A percentile compares a stretch with the other conserved stretches of the same genome.
Evolutionary conservation across 2,888 invertebrate species (phyloP).

Genomic region (Prosapia bicincta): DNA sequence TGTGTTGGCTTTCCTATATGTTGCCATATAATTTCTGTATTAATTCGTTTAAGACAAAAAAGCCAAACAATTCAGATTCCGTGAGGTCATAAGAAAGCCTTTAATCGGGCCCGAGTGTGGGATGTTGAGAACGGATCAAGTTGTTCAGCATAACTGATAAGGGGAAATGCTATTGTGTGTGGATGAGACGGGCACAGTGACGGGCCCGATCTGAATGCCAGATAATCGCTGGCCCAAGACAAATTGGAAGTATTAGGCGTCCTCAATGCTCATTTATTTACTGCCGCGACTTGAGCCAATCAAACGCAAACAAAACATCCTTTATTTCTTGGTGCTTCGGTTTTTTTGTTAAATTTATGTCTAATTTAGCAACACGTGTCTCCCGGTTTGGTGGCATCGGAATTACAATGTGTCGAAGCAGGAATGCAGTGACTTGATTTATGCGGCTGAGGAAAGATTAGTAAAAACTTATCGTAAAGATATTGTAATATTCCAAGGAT

Average conservation of each 20-base stretch:
- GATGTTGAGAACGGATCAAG: no score
- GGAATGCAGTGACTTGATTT: background rate
- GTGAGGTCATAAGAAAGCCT: no score
- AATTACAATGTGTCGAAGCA: background rate
- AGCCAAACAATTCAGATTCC: no score
- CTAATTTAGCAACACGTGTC: background rate
- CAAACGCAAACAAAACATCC: background rate
- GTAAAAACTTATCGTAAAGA: no score
- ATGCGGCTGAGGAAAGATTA: background rate
- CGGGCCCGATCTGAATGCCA: background rate
- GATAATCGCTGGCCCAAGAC: background rate
- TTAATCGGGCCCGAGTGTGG: no score
- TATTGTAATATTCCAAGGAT: no score
- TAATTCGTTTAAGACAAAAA: no score
- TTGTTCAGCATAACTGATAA: background rate
- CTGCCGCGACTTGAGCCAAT: background rate
- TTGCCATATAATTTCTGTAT: no score
- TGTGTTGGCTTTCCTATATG: no score
- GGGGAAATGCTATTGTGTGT: background rate
- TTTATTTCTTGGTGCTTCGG: background rate
- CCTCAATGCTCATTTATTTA: background rate
- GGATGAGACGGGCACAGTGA: background rate
- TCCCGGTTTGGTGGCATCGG: background rate
- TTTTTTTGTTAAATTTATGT: background rate
- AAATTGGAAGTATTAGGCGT: background rate